These are phyloP conservation scores for Poecile atricapillus DNA, from an alignment of 2,113 vertebrate species.

Conservation along the genomic window DNA sequence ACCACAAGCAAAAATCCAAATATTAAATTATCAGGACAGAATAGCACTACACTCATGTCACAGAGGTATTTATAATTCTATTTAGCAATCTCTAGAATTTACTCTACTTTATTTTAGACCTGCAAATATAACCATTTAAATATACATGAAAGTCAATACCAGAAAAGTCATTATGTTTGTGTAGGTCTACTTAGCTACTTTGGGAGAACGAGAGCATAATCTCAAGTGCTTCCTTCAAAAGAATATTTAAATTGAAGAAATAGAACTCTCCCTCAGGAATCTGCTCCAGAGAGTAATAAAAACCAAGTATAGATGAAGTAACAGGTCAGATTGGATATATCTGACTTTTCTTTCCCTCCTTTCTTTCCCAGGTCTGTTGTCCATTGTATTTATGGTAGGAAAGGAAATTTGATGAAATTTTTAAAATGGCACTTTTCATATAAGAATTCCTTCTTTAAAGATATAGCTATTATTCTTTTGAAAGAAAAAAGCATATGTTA, in stretches of 20 bases:
- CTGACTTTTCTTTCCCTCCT: not conserved
- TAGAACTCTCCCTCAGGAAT: not conserved
- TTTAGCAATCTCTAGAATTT: not conserved
- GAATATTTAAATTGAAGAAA: slow-evolving; percentile 8
- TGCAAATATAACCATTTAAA: not conserved
- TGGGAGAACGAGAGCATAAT: not conserved
- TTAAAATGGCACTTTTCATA: not conserved
- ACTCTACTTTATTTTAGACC: not conserved
- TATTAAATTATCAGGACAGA: not conserved
- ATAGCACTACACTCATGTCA: not conserved
- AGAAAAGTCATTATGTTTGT: not conserved
- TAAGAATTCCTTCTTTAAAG: not conserved
- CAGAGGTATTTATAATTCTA: not conserved
- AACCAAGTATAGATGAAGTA: not conserved
- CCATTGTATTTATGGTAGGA: not conserved
- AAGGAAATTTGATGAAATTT: not conserved
- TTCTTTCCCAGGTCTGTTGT: not conserved
- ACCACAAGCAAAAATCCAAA: not conserved
- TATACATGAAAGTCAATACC: not conserved
- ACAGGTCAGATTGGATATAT: not conserved
- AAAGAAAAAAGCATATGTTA: not conserved
- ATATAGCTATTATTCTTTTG: not conserved
- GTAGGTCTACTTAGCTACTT: not conserved
- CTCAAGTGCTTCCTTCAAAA: not conserved
- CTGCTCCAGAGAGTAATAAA: not conserved